Conservation (phyloP, 2,888 invertebrate genomes). For the Cetonia aurata region DNA sequence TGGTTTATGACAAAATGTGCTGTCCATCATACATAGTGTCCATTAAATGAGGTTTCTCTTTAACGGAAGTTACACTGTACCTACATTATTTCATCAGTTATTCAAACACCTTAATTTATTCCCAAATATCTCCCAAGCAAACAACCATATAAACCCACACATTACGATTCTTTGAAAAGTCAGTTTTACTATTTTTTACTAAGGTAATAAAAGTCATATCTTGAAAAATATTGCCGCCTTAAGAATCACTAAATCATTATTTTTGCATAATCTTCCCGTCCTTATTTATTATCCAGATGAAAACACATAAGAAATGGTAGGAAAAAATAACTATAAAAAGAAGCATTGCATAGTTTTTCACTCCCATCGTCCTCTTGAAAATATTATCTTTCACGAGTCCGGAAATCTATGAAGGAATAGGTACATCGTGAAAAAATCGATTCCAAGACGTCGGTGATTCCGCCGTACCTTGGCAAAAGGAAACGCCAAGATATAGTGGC, state of each 20-base stretch:
- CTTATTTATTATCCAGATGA: not conserved
- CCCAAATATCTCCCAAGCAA: too few species aligned
- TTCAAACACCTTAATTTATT: too few species aligned
- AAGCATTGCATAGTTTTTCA: not conserved
- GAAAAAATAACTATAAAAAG: constrained; percentile 33
- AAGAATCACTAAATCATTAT: constrained; percentile 15
- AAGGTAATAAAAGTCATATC: too few species aligned
- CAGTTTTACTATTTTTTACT: too few species aligned
- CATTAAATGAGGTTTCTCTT: too few species aligned
- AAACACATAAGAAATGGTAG: not conserved
- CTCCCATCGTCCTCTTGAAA: constrained; percentile 12
- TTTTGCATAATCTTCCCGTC: not conserved
- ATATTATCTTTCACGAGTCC: constrained; percentile 28
- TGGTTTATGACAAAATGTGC: too few species aligned
- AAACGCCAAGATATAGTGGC: constrained; percentile 48
- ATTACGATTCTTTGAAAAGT: too few species aligned
- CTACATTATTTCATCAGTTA: too few species aligned
- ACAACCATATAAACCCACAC: too few species aligned
- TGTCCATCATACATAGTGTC: too few species aligned
- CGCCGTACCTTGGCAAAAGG: constrained; percentile 47
- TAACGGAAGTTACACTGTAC: too few species aligned
- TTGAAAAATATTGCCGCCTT: not conserved
- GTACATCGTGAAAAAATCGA: constrained; percentile 48
- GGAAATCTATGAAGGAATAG: constrained; percentile 23
- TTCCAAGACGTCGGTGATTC: constrained; percentile 40